phyloP scores from a whole-genome alignment of 2,888 invertebrate genomes.

The Caenorhabditis sp. region DNA sequence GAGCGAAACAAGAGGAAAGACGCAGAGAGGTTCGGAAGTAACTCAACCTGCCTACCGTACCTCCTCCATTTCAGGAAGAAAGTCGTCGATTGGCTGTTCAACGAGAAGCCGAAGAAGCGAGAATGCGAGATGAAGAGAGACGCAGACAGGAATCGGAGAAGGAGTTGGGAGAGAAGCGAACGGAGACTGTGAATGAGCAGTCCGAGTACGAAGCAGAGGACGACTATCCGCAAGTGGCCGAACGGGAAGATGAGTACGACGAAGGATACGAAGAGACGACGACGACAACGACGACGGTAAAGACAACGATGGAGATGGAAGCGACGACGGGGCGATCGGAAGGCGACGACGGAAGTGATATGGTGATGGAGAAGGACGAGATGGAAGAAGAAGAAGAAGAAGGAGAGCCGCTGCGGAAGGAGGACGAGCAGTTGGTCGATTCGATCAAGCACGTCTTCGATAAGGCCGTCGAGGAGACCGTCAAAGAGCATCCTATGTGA shows the following conservation, averaged over 20 bases:
- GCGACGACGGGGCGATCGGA: background rate
- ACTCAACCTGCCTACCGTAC: background rate
- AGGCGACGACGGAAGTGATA: slow-evolving; percentile 36
- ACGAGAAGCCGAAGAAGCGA: slow-evolving; percentile 25
- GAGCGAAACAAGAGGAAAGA: slow-evolving; percentile 37
- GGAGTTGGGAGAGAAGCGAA: slow-evolving; percentile 11
- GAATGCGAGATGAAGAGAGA: slow-evolving; percentile 43
- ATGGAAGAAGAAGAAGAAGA: slow-evolving; percentile 12
- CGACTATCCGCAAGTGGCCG: slow-evolving; percentile 43
- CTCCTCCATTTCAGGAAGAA: slow-evolving; percentile 21
- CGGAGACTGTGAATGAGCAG: slow-evolving; percentile 28
- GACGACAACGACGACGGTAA: background rate
- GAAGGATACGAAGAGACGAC: slow-evolving; percentile 31
- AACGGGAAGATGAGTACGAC: slow-evolving; percentile 47
- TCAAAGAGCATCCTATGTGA: slow-evolving; percentile 52
- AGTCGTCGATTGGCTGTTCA: slow-evolving; percentile 28
- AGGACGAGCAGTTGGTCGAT: slow-evolving; percentile 33
- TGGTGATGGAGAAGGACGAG: slow-evolving; percentile 34
- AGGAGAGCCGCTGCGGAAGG: slow-evolving; percentile 15
- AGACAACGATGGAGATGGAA: background rate
- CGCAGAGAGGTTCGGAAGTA: slow-evolving; percentile 26
- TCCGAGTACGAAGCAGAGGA: slow-evolving; percentile 52
- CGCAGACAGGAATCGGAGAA: slow-evolving; percentile 41
- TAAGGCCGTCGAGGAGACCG: slow-evolving; percentile 50
- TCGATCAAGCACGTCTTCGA: slow-evolving; percentile 44